These are phyloP conservation scores for Drosophila colorata DNA, from an alignment of 2,888 invertebrate genomes.

Conservation along the genomic window DNA sequence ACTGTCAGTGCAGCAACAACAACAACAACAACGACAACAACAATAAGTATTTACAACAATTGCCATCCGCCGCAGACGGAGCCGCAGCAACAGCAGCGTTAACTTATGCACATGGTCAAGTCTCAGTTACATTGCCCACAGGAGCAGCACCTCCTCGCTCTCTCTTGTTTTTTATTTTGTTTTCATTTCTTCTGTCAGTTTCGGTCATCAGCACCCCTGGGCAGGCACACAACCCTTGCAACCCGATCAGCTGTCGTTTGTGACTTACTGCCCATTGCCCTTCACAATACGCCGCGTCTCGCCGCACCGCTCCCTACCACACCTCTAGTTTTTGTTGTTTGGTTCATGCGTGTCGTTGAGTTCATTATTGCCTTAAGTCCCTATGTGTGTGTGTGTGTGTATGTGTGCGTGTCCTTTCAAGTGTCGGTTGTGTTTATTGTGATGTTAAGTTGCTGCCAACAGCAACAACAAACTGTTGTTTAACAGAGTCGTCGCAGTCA, in stretches of 20 bases:
- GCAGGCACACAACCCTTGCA: slow-evolving; percentile 66
- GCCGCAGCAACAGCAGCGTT: slow-evolving; percentile 20
- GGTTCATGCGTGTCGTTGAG: slow-evolving; percentile 66
- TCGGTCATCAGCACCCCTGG: slow-evolving; percentile 43
- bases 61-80: slow-evolving; percentile 22
- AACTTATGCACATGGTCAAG: slow-evolving; percentile 54
- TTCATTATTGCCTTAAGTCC: slow-evolving; percentile 70
- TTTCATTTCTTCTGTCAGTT: slow-evolving; percentile 54
- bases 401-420: slow-evolving; percentile 50
- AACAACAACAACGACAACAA: slow-evolving; percentile 21
- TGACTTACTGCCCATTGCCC: slow-evolving; percentile 68
- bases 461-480: slow-evolving; percentile 67
- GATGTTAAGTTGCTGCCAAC: slow-evolving; percentile 57
- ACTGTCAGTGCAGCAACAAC: slow-evolving; percentile 57
- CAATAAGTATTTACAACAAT: slow-evolving; percentile 20
- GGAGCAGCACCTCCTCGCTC: slow-evolving; percentile 5
- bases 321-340: slow-evolving; percentile 23
- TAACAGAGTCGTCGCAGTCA: slow-evolving; percentile 49
- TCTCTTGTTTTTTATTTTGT: slow-evolving; percentile 47
- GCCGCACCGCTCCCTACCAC: slow-evolving; percentile 7
- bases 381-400: slow-evolving; percentile 3
- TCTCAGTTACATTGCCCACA: slow-evolving; percentile 54
- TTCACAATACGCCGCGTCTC: slow-evolving; percentile 15
- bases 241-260: slow-evolving; percentile 74
- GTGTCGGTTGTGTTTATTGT: slow-evolving; percentile 71